Evolutionary conservation across 2,113 vertebrate species (phyloP), one percentile per base, ranked within the genome.

Genomic region (Coptodon bakossiorum): DNA sequence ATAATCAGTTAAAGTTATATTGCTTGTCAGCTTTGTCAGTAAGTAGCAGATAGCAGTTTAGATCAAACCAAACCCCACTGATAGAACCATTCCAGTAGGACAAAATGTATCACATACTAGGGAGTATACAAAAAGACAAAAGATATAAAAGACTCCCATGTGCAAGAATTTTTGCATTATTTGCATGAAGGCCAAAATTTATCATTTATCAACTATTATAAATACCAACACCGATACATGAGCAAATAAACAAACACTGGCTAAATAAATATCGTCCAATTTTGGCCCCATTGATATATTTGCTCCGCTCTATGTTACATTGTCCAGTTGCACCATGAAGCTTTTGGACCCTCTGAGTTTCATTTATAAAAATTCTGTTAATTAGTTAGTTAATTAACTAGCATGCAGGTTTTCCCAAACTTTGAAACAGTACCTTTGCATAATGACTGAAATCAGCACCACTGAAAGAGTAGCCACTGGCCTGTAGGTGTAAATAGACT

Each of bases 11-110:
- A 1, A n/a, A 83, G 48, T 27, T 19, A 91, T 88, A 90, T 90
- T 88, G 52, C 83, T 88, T 54, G 24, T 24, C 38, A 48, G 14
- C 82, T 87, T 88, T 94, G 93, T 95, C 92, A 92, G 48, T 12
- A 68, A 11, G 50, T 45, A 43, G 82, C 48, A 89, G 71, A 92
- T 83, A 82, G 66, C 66, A 50, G 76, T 48, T 89, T 9, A 73
- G 27, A 84, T 56, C 50, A 81, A 86, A 86, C 36, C 61, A 81
- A 48, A 89, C 52, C 3, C 38, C 14, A 43, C 16, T 82, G 73
- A 84, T 38, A 82, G 5, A 79, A 80, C 12, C 8, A 3, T 88
- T 89, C 24, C 10, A n/a, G 40, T 19, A 27, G 83, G 27, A 36
- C 66, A 92, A 88, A 88, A 83, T 80, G 79, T 76, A 57, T 52